A percentile compares a stretch with the other conserved stretches of the same genome.
Evolutionary conservation across 2,888 invertebrate genomes (phyloP).

Genomic region (Campopleginae sp.): DNA sequence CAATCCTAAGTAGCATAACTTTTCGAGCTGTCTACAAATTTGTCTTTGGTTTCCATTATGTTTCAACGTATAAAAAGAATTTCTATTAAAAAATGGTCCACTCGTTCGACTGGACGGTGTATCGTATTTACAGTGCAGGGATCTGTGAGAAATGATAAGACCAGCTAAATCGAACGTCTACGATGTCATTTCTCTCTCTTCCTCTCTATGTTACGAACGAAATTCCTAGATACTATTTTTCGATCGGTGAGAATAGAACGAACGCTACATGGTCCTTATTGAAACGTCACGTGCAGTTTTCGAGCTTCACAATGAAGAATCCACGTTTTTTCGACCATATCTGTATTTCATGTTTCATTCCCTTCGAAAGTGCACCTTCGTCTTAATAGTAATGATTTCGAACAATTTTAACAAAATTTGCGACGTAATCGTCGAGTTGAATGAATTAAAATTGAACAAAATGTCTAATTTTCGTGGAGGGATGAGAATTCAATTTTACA

Average conservation of each 20-base stretch:
- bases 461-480: too few species aligned
- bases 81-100: conserved; percentile 56
- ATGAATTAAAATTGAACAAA: too few species aligned
- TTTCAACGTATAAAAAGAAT: conserved; percentile 11
- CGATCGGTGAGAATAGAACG: conserved; percentile 53
- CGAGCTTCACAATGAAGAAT: conserved; percentile 38
- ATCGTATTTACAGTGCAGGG: conserved; percentile 38
- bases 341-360: neutral
- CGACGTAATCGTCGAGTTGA: neutral
- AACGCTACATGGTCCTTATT: conserved; percentile 61
- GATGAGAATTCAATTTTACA: too few species aligned
- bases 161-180: conserved; percentile 57
- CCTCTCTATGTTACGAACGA: conserved; percentile 55
- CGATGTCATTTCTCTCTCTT: conserved; percentile 30
- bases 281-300: conserved; percentile 70
- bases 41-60: conserved; percentile 4
- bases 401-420: neutral
- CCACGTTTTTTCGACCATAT: conserved; percentile 31
- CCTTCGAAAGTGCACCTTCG: neutral
- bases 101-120: conserved; percentile 40
- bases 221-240: conserved; percentile 60
- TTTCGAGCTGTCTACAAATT: neutral
- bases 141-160: conserved; percentile 61
- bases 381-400: neutral
- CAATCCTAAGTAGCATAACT: neutral